Conservation (phyloP, 2,113 vertebrate genomes). For the Chlamydotis undulata region DNA sequence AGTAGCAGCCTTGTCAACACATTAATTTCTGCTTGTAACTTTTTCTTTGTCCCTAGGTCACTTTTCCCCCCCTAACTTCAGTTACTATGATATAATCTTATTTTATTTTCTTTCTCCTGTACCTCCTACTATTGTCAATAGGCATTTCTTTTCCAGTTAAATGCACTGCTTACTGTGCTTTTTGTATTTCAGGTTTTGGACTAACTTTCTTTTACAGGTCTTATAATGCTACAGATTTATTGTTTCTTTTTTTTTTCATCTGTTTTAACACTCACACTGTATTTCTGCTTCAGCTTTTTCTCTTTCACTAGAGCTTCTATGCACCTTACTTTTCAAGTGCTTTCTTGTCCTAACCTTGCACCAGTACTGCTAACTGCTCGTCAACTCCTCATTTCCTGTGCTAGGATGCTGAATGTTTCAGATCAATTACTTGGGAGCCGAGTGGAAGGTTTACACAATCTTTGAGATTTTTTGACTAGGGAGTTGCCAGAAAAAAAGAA, state of each 20-base stretch:
- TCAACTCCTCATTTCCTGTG: background rate
- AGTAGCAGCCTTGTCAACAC: constrained; percentile 7
- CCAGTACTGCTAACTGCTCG: background rate
- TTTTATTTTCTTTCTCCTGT: background rate
- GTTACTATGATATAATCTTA: background rate
- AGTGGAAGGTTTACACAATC: background rate
- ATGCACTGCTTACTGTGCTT: background rate
- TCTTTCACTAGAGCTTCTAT: background rate
- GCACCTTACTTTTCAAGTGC: background rate
- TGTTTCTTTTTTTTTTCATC: background rate
- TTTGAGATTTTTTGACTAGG: background rate
- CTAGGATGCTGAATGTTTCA: background rate
- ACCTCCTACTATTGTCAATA: background rate
- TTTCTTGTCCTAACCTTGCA: background rate
- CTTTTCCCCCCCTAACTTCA: background rate
- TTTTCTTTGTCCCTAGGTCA: background rate
- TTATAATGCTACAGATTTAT: background rate
- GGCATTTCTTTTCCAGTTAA: background rate
- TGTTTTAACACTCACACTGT: background rate
- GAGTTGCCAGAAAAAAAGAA: background rate
- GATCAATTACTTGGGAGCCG: background rate
- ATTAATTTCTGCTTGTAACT: background rate
- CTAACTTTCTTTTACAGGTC: background rate
- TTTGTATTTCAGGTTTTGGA: background rate
- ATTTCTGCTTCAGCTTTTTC: background rate